Evolutionary conservation across 2,113 vertebrate species (phyloP).

Genomic region (Heterotilapia buettikoferi): DNA sequence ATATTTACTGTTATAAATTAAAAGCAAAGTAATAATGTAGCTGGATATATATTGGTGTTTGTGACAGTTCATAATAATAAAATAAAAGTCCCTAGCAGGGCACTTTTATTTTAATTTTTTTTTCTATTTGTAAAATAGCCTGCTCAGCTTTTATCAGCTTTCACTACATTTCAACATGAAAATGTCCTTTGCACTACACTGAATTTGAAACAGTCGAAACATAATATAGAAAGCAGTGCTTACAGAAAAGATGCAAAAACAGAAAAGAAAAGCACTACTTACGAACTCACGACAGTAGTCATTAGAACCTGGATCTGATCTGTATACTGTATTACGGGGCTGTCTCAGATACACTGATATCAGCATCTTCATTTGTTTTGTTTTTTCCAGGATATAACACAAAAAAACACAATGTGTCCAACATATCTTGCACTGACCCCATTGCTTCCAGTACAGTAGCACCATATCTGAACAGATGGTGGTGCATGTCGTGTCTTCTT

Average conservation of each 20-base stretch:
- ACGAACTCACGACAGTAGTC: not conserved
- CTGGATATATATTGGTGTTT: not conserved
- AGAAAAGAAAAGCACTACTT: not conserved
- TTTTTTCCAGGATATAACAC: not conserved
- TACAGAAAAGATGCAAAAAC: not conserved
- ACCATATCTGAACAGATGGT: not conserved
- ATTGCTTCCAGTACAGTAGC: not conserved
- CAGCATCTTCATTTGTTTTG: not conserved
- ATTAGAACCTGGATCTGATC: not conserved
- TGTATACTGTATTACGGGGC: not conserved
- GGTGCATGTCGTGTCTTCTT: not conserved
- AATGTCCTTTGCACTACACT: not conserved
- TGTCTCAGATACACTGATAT: not conserved
- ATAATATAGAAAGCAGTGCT: not conserved
- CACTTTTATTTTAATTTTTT: not conserved
- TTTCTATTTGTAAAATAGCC: not conserved
- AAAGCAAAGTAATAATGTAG: not conserved
- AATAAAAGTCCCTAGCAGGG: not conserved
- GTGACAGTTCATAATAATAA: not conserved
- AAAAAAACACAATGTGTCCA: not conserved
- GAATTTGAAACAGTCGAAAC: not conserved
- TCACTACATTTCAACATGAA: not conserved
- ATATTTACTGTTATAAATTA: not conserved
- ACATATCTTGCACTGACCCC: not conserved
- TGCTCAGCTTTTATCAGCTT: not conserved